phyloP scores from a whole-genome alignment of 1,140 invertebrate genomes.

The Zaprionus inermis region DNA sequence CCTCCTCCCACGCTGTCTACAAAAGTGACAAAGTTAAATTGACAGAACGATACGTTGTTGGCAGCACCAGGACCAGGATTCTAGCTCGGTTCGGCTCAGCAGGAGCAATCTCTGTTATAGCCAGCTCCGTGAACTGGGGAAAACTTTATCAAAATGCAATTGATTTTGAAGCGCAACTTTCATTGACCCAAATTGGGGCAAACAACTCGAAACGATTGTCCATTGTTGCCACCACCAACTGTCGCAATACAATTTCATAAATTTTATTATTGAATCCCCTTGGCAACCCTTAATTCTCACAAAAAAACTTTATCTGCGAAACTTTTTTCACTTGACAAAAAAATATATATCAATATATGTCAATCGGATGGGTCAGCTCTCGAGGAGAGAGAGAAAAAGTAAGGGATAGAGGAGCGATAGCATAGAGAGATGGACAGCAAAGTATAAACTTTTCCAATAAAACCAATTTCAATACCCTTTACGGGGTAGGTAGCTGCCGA shows the following conservation, averaged over 20 bases:
- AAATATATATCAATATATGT: conserved; percentile 61
- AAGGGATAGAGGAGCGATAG: background rate
- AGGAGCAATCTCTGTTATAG: conserved; percentile 6
- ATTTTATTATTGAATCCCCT: conserved; percentile 58
- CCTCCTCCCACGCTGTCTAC: conserved; percentile 2
- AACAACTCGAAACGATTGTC: conserved; percentile 63
- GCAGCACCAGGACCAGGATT: background rate
- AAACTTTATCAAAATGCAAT: conserved; percentile 78
- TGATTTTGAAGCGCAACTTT: conserved; percentile 73
- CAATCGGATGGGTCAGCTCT: conserved; percentile 24
- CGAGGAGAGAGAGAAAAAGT: background rate
- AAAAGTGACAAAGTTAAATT: conserved; percentile 63
- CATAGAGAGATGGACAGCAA: background rate
- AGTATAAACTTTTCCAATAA: conserved; percentile 65
- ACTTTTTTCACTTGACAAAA: conserved; percentile 60
- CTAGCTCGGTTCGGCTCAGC: background rate
- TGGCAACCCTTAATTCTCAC: conserved; percentile 40
- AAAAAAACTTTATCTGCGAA: conserved; percentile 34
- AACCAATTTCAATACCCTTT: conserved; percentile 39
- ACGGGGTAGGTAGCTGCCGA: background rate
- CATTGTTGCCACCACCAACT: conserved; percentile 41
- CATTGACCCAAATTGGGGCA: conserved; percentile 77
- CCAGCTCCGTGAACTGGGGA: background rate
- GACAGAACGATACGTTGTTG: conserved; percentile 26
- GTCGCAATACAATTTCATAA: conserved; percentile 74